Percentiles rank a stretch among this genome's conserved stretches.
Conservation (phyloP, 1,140 invertebrate species). For the Brachionus angularis region DNA sequence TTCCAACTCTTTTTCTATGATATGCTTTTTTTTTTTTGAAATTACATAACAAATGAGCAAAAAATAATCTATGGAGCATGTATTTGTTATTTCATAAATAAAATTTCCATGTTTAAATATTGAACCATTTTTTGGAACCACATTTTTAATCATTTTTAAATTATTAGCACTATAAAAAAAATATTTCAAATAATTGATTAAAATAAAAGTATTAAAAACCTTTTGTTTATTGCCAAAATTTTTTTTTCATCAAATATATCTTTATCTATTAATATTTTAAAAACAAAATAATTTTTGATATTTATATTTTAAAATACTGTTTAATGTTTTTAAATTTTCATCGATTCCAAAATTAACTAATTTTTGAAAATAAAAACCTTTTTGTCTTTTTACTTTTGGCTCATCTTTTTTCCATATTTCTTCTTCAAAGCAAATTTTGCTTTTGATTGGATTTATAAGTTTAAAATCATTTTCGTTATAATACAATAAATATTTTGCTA, state of each 20-base stretch:
- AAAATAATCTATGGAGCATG: conserved; percentile 13
- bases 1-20: background rate
- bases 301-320: conserved; percentile 9
- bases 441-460: background rate
- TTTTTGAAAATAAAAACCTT: conserved; percentile 10
- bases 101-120: background rate
- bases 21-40: background rate
- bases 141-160: background rate
- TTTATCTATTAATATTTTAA: conserved; percentile 3
- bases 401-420: background rate
- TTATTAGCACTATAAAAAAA: background rate
- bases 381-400: conserved; percentile 9
- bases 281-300: too few relatives aligned
- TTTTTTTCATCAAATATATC: background rate
- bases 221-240: background rate
- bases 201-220: background rate
- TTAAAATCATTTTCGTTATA: background rate
- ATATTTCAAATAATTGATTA: background rate
- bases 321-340: background rate
- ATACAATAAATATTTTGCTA: conserved; percentile 5
- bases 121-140: background rate
- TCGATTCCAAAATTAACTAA: background rate
- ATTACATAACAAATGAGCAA: conserved; percentile 3
- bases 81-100: background rate
- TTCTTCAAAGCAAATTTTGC: background rate